Conservation (phyloP, 2,797 vertebrate genomes). For the Lemur catta region DNA sequence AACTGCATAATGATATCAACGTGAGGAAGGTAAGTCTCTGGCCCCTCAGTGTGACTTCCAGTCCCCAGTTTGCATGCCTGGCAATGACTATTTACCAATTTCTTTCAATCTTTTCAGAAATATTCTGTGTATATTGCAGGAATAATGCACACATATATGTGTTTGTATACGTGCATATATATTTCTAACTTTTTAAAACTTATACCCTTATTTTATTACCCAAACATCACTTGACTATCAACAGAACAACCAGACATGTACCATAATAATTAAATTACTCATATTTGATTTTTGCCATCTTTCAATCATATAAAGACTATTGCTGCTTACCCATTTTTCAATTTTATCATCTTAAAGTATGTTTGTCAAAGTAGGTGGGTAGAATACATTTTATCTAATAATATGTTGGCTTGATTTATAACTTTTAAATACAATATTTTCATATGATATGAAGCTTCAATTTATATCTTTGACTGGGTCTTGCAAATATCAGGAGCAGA, state of each 20-base stretch:
- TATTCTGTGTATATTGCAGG: background rate
- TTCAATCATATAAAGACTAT: background rate
- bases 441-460: background rate
- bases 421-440: background rate
- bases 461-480: background rate
- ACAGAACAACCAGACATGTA: background rate
- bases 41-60: background rate
- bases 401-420: background rate
- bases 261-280: background rate
- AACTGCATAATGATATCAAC: background rate
- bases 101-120: slow-evolving; percentile 27
- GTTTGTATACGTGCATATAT: background rate
- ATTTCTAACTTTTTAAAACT: background rate
- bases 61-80: background rate
- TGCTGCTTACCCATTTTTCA: background rate
- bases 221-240: background rate
- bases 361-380: background rate
- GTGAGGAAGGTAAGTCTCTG: background rate
- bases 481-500: background rate
- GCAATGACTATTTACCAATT: background rate
- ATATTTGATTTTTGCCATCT: background rate
- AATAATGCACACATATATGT: background rate
- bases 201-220: background rate
- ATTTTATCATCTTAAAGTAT: background rate
- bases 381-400: background rate